phyloP scores from a whole-genome alignment of 2,113 vertebrate species.

The Poeciliopsis prolifica region DNA sequence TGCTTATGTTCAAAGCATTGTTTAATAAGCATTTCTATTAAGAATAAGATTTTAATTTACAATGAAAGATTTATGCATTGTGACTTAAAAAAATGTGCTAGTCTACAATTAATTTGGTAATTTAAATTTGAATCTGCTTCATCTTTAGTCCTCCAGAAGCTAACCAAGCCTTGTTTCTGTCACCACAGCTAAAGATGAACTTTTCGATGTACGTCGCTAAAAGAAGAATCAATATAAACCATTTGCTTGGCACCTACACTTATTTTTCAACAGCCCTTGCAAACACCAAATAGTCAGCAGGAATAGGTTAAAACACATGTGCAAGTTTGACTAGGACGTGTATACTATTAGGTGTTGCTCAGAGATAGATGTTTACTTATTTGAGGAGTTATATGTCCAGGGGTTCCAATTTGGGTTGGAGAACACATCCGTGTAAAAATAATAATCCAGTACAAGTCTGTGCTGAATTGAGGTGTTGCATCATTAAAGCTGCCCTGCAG shows the following conservation, averaged over 20 bases:
- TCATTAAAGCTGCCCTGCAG: slow-evolving; percentile 38
- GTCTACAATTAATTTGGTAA: too few relatives aligned
- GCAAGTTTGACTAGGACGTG: slow-evolving; percentile 27
- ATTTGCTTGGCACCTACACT: slow-evolving; percentile 62
- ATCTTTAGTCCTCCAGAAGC: slow-evolving; percentile 35
- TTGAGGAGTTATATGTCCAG: slow-evolving; percentile 67
- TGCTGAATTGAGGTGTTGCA: slow-evolving; percentile 44
- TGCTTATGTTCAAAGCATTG: too few relatives aligned
- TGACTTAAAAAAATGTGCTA: too few relatives aligned
- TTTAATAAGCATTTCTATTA: too few relatives aligned
- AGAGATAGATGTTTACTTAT: slow-evolving; percentile 59
- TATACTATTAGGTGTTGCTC: slow-evolving; percentile 63
- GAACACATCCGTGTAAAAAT: slow-evolving; percentile 72
- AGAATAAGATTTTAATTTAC: too few relatives aligned
- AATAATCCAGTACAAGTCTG: slow-evolving; percentile 62
- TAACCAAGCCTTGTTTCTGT: slow-evolving; percentile 48
- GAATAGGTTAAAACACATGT: slow-evolving; percentile 52
- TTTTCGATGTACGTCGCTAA: slow-evolving; percentile 45
- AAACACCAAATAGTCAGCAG: slow-evolving; percentile 56
- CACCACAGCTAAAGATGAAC: slow-evolving; percentile 38
- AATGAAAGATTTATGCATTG: too few relatives aligned
- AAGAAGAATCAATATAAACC: slow-evolving; percentile 59
- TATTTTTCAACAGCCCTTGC: slow-evolving; percentile 56
- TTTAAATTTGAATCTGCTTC: slow-evolving; percentile 48
- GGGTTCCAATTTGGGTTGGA: slow-evolving; percentile 61